Percentiles rank a stretch among this genome's conserved stretches.
Evolutionary conservation across 2,797 vertebrate species (phyloP).

Genomic region (Macrochelys suwanniensis): DNA sequence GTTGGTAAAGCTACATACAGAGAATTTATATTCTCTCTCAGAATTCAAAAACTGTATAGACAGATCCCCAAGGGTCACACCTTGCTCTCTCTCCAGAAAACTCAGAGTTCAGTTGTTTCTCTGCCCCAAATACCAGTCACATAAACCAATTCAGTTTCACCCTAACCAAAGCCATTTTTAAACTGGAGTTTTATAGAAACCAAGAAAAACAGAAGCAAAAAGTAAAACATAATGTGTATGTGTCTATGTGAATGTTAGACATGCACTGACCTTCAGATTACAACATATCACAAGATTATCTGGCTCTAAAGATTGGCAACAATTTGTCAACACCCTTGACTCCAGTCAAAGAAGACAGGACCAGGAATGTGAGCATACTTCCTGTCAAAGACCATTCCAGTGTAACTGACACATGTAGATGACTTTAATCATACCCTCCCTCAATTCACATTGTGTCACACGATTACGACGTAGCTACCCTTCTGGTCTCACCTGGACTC

Average conservation of each 20-base stretch:
- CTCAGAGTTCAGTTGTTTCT: background rate
- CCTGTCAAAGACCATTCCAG: too few relatives aligned
- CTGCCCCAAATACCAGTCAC: background rate
- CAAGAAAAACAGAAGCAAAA: background rate
- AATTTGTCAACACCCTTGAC: background rate
- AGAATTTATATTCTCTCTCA: too few relatives aligned
- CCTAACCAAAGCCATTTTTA: background rate
- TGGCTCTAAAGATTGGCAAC: background rate
- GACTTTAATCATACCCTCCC: background rate
- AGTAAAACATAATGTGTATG: background rate
- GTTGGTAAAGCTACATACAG: too few relatives aligned
- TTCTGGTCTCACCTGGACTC: too few relatives aligned
- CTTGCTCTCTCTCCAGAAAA: background rate
- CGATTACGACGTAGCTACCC: background rate
- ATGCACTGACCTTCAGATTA: background rate
- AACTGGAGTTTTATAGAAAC: background rate
- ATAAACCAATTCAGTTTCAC: background rate
- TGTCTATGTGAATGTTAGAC: fast-evolving
- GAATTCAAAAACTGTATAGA: too few relatives aligned
- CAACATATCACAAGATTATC: background rate
- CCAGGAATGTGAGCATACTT: too few relatives aligned
- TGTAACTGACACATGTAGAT: too few relatives aligned
- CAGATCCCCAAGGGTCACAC: too few relatives aligned
- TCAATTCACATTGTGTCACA: background rate
- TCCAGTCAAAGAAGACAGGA: background rate